A percentile compares a stretch with the other conserved stretches of the same genome.
These are phyloP conservation scores for Tetramorium bicarinatum DNA, from an alignment of 2,888 invertebrate genomes.

Conservation along the genomic window DNA sequence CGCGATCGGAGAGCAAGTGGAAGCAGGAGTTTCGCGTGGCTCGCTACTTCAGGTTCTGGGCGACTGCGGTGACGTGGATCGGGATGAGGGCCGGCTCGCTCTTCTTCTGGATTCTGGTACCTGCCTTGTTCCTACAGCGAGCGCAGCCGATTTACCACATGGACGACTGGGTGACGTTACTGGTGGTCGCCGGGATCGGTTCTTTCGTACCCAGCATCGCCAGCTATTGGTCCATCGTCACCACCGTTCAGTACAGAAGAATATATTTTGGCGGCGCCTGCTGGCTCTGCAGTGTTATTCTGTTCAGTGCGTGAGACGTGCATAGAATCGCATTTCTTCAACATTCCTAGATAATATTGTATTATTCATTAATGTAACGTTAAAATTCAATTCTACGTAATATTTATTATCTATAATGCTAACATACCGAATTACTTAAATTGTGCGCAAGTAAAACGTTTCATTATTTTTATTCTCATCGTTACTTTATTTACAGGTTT, in stretches of 20 bases:
- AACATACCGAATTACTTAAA: conserved; percentile 6
- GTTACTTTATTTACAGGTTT: conserved; percentile 45
- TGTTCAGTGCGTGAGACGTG: conserved; percentile 69
- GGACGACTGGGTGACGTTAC: conserved; percentile 62
- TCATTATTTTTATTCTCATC: background rate
- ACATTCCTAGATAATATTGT: background rate
- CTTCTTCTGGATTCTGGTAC: conserved; percentile 76
- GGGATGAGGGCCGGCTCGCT: conserved; percentile 71
- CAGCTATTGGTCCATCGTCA: conserved; percentile 72
- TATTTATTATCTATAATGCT: conserved; percentile 1
- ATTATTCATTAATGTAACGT: background rate
- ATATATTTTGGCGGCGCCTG: conserved; percentile 76
- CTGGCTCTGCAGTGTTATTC: conserved; percentile 72
- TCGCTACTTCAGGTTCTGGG: conserved; percentile 75
- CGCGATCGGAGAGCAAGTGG: conserved; percentile 64
- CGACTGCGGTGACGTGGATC: conserved; percentile 69
- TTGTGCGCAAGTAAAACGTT: too few species aligned
- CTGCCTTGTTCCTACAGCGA: conserved; percentile 61
- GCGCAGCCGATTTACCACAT: background rate
- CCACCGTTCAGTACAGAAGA: conserved; percentile 72
- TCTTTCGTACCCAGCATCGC: conserved; percentile 72
- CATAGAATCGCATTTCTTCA: background rate
- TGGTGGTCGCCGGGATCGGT: conserved; percentile 71
- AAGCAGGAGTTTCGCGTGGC: conserved; percentile 73
- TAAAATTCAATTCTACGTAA: background rate